Base-by-base conservation (phyloP, 2,888 invertebrate genomes). In the Nebria salina region DNA sequence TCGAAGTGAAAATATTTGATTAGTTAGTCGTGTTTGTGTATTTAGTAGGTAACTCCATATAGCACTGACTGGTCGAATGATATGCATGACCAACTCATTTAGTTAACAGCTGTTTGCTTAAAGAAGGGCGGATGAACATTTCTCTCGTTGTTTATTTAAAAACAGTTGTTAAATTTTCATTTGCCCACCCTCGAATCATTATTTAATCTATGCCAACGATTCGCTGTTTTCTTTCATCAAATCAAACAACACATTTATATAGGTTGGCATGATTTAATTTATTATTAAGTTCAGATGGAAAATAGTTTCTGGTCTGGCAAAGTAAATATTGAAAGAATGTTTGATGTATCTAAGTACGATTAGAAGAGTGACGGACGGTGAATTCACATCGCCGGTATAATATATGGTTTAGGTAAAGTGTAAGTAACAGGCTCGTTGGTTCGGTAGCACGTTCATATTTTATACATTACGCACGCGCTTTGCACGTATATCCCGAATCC, bases 71-170 rank as follows among this genome's bases (percentile, higher is more conserved):
- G 20, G 25, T 15, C 34, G 70, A 6, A 68, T 34, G 34, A 13
- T 77, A 76, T 79, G 78, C 72, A 81, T 76, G 83, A 82, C 77
- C 76, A 83, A 83, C 83, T 82, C 75, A 83, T 81, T 82, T 74
- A 82, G 83, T 83, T 82, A 83, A 83, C 82, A 83, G 83, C 82
- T 83, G 76, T 83, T 82, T 78, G 72, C 82, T 83, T 81, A 83
- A 83, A 83, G 81, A 82, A 77, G 75, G 82, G 73, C 68, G 74
- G 42, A 64, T 75, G 75, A 75, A 54, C 26, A 75, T 66, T 75
- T 65, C 70, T 9, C 20, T 66, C 80, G 70, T 65, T 75, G 75
- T 80, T 72, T 43, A 70, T 64, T 80, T 80, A 80, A 80, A 75
- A 75, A 75, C 80, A 75, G 80, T 80, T 80, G 80, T 80, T 80